Evolutionary conservation across 2,888 invertebrate species (phyloP).

Genomic region (Agonum fuliginosum): DNA sequence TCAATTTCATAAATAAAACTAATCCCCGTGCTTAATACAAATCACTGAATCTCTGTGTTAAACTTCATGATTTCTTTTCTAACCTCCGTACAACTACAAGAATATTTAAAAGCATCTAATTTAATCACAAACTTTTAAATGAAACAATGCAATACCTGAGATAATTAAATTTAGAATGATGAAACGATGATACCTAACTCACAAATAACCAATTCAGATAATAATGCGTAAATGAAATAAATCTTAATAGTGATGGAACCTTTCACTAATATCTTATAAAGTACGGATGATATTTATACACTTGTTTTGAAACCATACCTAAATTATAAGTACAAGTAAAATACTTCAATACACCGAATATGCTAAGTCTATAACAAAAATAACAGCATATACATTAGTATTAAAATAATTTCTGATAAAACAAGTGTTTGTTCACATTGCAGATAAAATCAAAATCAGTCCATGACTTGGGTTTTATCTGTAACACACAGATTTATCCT

Average conservation of each 20-base stretch:
- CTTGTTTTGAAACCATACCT: conserved; percentile 49
- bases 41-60: too few relatives aligned
- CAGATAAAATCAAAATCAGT: conserved; percentile 35
- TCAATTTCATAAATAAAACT: conserved; percentile 14
- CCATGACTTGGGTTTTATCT: conserved; percentile 3
- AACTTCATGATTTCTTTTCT: conserved; percentile 7
- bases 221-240: conserved; percentile 34
- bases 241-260: conserved; percentile 47
- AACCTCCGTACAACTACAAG: conserved; percentile 18
- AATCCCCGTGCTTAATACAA: too few relatives aligned
- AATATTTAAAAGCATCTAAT: conserved; percentile 42
- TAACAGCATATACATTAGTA: conserved; percentile 57
- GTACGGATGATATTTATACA: conserved; percentile 46
- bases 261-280: conserved; percentile 36
- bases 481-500: conserved; percentile 24
- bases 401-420: conserved; percentile 42
- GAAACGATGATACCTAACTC: conserved; percentile 9
- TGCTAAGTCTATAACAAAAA: conserved; percentile 57
- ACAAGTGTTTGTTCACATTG: conserved; percentile 19
- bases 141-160: conserved; percentile 52
- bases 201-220: conserved; percentile 4
- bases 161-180: conserved; percentile 52
- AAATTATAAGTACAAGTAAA: conserved; percentile 58
- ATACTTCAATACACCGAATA: conserved; percentile 59
- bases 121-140: conserved; percentile 50